These are phyloP conservation scores for Ginglymostoma cirratum DNA, from an alignment of 2,113 vertebrate species.

Conservation along the genomic window DNA sequence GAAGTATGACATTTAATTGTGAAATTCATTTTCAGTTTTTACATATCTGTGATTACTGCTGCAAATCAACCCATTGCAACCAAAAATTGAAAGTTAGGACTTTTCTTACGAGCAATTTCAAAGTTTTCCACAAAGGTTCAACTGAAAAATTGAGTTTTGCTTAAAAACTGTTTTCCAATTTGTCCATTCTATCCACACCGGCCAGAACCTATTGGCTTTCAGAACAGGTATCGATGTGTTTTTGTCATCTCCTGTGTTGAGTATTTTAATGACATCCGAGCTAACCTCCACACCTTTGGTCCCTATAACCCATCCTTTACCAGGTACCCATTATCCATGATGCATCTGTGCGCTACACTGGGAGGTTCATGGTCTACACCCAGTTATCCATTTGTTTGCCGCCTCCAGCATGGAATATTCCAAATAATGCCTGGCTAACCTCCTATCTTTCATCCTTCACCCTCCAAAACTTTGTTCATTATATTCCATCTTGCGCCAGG, in stretches of 20 bases:
- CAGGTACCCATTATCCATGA: background rate
- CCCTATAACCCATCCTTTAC: background rate
- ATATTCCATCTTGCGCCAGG: background rate
- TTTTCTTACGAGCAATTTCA: background rate
- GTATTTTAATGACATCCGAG: background rate
- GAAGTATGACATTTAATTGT: background rate
- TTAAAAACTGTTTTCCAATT: background rate
- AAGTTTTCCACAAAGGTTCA: background rate
- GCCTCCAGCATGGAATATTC: background rate
- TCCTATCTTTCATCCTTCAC: background rate
- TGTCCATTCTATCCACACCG: background rate
- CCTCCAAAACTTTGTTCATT: background rate
- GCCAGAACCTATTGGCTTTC: background rate
- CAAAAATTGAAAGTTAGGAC: background rate
- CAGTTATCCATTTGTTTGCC: background rate
- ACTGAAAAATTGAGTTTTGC: background rate
- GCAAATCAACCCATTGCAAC: background rate
- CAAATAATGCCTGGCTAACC: no score
- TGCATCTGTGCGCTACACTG: no score
- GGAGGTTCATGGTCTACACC: no score
- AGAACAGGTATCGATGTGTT: background rate
- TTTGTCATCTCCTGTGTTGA: background rate
- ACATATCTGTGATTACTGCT: background rate
- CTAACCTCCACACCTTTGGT: background rate
- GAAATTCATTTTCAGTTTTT: background rate